Base-by-base conservation (phyloP, 1,140 invertebrate species). In the Cotesia chilonis region DNA sequence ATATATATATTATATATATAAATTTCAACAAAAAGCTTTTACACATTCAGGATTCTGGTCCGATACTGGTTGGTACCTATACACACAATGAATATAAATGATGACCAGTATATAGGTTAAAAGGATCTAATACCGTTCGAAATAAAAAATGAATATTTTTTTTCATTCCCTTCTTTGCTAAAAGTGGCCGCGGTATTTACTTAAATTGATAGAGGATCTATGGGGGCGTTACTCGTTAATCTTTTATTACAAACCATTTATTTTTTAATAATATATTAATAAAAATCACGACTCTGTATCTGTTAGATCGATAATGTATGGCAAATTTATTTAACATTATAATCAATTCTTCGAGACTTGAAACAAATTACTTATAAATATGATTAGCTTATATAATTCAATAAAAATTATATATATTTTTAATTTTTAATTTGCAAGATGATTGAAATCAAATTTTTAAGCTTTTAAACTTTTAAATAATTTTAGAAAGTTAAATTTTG, bases 161-260 rank as follows among this genome's bases (percentile, higher is more conserved):
- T 41, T 55, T 55, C 12, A 55, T 55, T 17, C 12, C 12, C 14
- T 55, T 55, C 12, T 55, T 55, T 55, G 52, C 52, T n/a, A 66
- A 47, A 41, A 41, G 38, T 36, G 12, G 5, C 38, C 35, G 54
- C 14, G 17, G 12, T 71, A 65, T 71, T 66, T 20, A 51, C 14
- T 55, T 17, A 57, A 20, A 14, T 17, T 20, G 47, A 17, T 71
- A 2, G 12, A n/a, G 57, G 55, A 54, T 59, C 20, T 60, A 14
- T 7, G 38, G 65, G 63, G 72, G 75, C 74, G 75, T 73, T 72
- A 65, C 78, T 69, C 78, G 75, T 79, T 80, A 79, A 77, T 76
- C 73, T 75, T 77, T 76, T 75, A 79, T 80, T 79, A 80, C 73
- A 78, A 77, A 74, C 70, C 77, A 77, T 70, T 59, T 38, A 37